Percentiles rank a stretch among this genome's conserved stretches.
phyloP scores from a whole-genome alignment of 2,797 vertebrate genomes.

The Oreonectes daqikongensis region DNA sequence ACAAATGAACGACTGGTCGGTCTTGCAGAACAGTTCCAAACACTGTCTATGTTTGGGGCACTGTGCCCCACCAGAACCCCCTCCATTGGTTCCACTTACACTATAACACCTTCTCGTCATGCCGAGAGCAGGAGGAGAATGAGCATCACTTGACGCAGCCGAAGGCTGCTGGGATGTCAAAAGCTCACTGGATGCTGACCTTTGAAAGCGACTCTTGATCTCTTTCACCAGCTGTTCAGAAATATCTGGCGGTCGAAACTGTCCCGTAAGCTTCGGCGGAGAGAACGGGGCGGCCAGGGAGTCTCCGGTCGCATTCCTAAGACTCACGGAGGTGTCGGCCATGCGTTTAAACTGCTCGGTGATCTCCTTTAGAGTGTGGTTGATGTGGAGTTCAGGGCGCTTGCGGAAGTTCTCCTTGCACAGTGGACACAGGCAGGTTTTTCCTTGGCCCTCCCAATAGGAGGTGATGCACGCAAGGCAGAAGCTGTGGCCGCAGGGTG shows the following conservation, averaged over 20 bases:
- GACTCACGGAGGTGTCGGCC: constrained; percentile 11
- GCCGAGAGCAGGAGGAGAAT: background rate
- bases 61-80: constrained; percentile 43
- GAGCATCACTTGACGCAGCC: background rate
- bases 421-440: constrained; percentile 72
- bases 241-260: constrained; percentile 52
- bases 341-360: constrained; percentile 76
- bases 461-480: constrained; percentile 77
- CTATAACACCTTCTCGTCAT: constrained; percentile 33
- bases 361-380: constrained; percentile 77
- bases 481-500: constrained; percentile 86
- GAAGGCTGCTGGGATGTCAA: background rate
- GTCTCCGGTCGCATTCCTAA: background rate
- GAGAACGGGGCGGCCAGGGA: background rate
- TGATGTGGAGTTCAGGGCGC: constrained; percentile 74
- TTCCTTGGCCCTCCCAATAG: constrained; percentile 69
- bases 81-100: constrained; percentile 38
- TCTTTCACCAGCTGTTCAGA: constrained; percentile 67
- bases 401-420: constrained; percentile 75
- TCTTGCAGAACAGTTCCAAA: constrained; percentile 73
- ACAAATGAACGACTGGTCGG: constrained; percentile 71
- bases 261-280: background rate
- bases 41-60: constrained; percentile 68
- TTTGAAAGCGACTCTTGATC: constrained; percentile 72
- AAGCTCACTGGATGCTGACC: background rate